Evolutionary conservation across 2,888 invertebrate species (phyloP), one percentile per base, ranked within the genome.

Genomic region (Metacarcinus magister): DNA sequence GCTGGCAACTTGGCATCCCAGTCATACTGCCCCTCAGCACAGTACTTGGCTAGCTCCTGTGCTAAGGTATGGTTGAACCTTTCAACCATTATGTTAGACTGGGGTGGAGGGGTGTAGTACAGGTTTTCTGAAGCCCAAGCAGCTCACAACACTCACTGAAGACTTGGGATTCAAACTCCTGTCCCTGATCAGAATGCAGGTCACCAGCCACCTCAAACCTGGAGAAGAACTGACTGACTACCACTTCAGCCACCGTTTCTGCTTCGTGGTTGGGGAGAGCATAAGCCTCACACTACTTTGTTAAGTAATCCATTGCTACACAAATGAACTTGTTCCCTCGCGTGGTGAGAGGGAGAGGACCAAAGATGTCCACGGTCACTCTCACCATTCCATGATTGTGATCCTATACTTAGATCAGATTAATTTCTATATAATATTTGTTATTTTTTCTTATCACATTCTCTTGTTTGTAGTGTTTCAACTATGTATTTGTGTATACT

Each of bases 171-270:
- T 92, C 23, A 0, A 92, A 92, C 46, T 48, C 28, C 28, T 1
- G 8, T 8, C 92, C 92, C 32, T 54, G 92, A 54, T 92, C 92
- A n/a, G 54, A 92, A 16, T 92, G 60, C 23, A 92, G 28, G 10
- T 92, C 92, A 10, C 16, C 7, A 8, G 54, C 54, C 28, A 92
- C 16, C 19, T 54, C 92, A 46, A 92, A 92, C 16, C 23, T 19
- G 7, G 48, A 7, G 54, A 92, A 48, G 54, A 92, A 92, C 48
- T 92, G 32, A 23, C 0, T 32, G 32, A 92, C 92, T 19, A 54
- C 16, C 19, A 46, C 28, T 48, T 92, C 23, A 2, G 92, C 23
- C 19, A 92, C 92, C 23, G 46, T 92, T n/a, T 16, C 23, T 46
- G 92, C 92, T 28, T 92, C 60, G 8, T 54, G 92, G 32, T 92